Conservation (phyloP, 2,797 vertebrate species). For the Okamejei kenojei region DNA sequence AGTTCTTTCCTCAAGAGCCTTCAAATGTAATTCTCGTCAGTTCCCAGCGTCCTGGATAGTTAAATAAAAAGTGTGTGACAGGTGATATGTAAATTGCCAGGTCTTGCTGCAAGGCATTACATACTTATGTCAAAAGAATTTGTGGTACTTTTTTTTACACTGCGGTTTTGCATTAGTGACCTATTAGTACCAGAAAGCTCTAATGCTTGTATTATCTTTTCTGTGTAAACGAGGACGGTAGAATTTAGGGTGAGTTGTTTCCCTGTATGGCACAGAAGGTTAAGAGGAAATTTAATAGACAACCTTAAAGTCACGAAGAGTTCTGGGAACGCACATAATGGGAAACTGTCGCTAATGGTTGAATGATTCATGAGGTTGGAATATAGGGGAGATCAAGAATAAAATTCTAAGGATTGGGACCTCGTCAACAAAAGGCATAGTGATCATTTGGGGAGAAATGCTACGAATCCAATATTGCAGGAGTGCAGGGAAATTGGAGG, state of each 20-base stretch:
- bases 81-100: neutral
- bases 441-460: neutral
- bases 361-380: neutral
- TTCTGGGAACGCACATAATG: neutral
- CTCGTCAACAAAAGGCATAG: neutral
- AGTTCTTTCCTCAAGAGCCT: neutral
- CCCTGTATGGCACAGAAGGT: neutral
- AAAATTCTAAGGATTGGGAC: neutral
- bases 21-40: neutral
- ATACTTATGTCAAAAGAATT: neutral
- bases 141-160: neutral
- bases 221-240: neutral
- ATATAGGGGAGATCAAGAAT: neutral
- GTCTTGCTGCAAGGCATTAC: neutral
- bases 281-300: neutral
- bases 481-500: neutral
- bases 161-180: neutral
- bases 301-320: neutral
- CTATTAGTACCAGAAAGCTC: neutral
- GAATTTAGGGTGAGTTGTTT: neutral
- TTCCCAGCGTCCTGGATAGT: neutral
- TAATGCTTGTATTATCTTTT: neutral
- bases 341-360: neutral
- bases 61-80: constrained; percentile 28
- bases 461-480: neutral